These are phyloP conservation scores for Channa striata DNA, from an alignment of 2,797 vertebrate species.

Conservation along the genomic window DNA sequence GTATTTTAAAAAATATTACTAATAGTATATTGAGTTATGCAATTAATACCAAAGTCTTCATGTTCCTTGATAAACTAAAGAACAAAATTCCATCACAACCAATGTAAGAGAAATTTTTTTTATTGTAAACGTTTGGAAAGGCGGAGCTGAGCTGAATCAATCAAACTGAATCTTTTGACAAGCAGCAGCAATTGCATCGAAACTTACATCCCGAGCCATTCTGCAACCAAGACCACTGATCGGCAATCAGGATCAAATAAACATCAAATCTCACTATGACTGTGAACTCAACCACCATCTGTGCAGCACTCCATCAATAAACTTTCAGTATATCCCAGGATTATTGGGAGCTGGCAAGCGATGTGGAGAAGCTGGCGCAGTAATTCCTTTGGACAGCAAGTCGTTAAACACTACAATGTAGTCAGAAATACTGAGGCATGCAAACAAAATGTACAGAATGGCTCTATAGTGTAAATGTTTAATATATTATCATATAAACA, in stretches of 20 bases:
- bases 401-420: constrained; percentile 39
- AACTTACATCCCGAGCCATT: constrained; percentile 36
- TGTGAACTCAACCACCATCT: background rate
- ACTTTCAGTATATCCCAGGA: background rate
- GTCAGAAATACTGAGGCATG: constrained; percentile 51
- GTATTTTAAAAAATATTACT: too few relatives aligned
- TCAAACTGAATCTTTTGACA: constrained; percentile 59
- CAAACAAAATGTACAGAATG: constrained; percentile 30
- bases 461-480: background rate
- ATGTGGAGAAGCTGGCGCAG: background rate
- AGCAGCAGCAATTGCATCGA: constrained; percentile 16
- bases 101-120: constrained; percentile 84
- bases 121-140: constrained; percentile 91
- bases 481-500: background rate
- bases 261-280: background rate
- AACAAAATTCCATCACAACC: constrained; percentile 10
- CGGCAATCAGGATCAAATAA: background rate
- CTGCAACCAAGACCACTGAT: background rate
- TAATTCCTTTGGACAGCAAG: constrained; percentile 14
- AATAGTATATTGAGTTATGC: background rate
- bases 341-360: constrained; percentile 4
- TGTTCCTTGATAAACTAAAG: background rate
- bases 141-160: constrained; percentile 82
- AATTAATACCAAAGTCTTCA: background rate
- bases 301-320: background rate